phyloP scores from a whole-genome alignment of 2,888 invertebrate genomes.

The Heliconius hortense region DNA sequence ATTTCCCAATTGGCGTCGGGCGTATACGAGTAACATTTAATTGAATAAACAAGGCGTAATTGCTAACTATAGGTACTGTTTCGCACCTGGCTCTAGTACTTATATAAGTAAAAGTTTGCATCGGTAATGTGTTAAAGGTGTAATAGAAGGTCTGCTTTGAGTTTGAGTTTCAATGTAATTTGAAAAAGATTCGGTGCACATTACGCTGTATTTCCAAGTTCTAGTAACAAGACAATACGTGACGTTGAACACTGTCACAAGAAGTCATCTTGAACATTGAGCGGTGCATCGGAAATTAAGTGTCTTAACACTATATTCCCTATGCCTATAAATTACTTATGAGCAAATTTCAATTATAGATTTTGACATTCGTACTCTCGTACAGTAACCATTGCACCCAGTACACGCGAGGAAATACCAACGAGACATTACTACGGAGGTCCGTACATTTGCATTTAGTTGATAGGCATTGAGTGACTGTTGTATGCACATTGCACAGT shows the following conservation, averaged over 20 bases:
- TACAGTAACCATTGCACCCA: constrained; percentile 1
- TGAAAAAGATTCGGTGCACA: background rate
- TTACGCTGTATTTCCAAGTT: too few species aligned
- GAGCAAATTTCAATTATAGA: too few species aligned
- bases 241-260: too few species aligned
- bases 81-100: constrained; percentile 3
- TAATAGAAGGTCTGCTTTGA: background rate
- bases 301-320: too few species aligned
- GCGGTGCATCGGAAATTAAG: too few species aligned
- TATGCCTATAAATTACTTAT: too few species aligned
- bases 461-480: constrained; percentile 17
- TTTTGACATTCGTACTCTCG: background rate
- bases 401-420: constrained; percentile 27
- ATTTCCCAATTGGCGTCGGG: constrained; percentile 37
- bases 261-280: too few species aligned
- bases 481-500: background rate
- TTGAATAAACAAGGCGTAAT: constrained; percentile 40
- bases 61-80: constrained; percentile 16
- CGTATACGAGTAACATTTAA: constrained; percentile 40
- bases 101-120: background rate
- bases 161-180: background rate
- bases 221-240: too few species aligned
- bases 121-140: background rate
- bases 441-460: constrained; percentile 29
- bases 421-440: constrained; percentile 29